Evolutionary conservation across 2,888 invertebrate species (phyloP), one percentile per base, ranked within the genome.

Genomic region (Xanthorhoe spadicearia): DNA sequence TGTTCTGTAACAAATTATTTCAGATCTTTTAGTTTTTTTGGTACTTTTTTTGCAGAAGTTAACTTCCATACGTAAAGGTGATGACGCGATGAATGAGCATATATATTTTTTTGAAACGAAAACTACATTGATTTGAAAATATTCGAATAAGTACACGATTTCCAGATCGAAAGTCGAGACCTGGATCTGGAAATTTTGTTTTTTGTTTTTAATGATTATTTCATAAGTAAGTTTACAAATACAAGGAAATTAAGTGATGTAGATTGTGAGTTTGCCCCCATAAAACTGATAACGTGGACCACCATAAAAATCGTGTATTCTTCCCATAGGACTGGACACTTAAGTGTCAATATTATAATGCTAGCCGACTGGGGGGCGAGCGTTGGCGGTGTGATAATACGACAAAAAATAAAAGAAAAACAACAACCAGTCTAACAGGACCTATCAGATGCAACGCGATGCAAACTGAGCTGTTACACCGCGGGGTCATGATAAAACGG

Each of bases 301-400:
- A 82, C 84, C 82, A 81, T 86, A 86, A 86, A 61, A 86, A 80
- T 65, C 80, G 73, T 77, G 80, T 79, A 81, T 77, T 81, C 81
- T 80, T 81, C 77, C 83, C 80, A 71, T 75, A 81, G 83, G 80
- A 79, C 66, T 72, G 72, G 68, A 78, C 61, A 63, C 68, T 68
- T 66, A 79, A 82, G 78, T 79, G 81, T 84, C 83, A 81, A 84
- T 85, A 87, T 84, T 79, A 82, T 80, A 84, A 79, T 76, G 66
- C 71, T 54, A 78, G 68, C 72, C 70, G 72, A 73, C 68, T 68
- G 65, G 78, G 78, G 77, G 76, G 77, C 73, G 69, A 75, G 69
- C 79, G 74, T 80, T 83, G 85, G 84, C 81, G 84, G 85, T 83
- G 84, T 83, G 74, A 70, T 79, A 82, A 83, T 84, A 83, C 81